Conservation (phyloP, 2,888 invertebrate genomes). For the Lasioglossum marginatum region DNA sequence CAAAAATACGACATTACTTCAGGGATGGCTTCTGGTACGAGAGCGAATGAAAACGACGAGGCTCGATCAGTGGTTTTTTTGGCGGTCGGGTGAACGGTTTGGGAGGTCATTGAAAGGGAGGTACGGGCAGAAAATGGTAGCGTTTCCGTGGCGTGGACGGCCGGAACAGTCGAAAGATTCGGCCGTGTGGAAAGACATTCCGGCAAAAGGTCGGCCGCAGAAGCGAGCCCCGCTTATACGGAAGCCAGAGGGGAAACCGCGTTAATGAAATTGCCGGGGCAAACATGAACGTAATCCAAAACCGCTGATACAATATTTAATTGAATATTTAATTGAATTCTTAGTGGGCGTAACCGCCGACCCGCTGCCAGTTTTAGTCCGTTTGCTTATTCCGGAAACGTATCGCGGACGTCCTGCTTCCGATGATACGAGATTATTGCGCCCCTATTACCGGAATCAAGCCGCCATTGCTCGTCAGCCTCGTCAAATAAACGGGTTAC, state of each 20-base stretch:
- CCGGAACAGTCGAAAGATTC: constrained; percentile 37
- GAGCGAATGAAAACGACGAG: neutral
- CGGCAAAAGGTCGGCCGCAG: constrained; percentile 42
- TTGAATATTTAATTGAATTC: constrained; percentile 80
- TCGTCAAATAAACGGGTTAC: constrained; percentile 27
- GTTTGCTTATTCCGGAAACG: constrained; percentile 58
- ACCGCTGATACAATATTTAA: constrained; percentile 79
- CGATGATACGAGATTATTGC: constrained; percentile 51
- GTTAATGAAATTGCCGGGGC: constrained; percentile 74
- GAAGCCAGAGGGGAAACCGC: constrained; percentile 58
- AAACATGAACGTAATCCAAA: constrained; percentile 69
- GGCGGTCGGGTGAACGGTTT: neutral
- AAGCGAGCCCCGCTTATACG: constrained; percentile 55
- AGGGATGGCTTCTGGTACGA: rapidly evolving
- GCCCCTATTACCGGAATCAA: constrained; percentile 44
- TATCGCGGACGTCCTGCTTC: constrained; percentile 33
- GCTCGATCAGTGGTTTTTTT: neutral
- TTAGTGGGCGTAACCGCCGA: constrained; percentile 68
- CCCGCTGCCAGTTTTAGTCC: constrained; percentile 26
- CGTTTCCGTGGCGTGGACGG: neutral
- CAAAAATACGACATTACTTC: neutral
- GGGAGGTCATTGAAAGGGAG: neutral
- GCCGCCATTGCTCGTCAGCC: constrained; percentile 11
- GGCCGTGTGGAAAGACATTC: constrained; percentile 57
- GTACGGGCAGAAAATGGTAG: neutral